Conservation (phyloP, 2,888 invertebrate genomes). For the Caenorhabditis becei region DNA sequence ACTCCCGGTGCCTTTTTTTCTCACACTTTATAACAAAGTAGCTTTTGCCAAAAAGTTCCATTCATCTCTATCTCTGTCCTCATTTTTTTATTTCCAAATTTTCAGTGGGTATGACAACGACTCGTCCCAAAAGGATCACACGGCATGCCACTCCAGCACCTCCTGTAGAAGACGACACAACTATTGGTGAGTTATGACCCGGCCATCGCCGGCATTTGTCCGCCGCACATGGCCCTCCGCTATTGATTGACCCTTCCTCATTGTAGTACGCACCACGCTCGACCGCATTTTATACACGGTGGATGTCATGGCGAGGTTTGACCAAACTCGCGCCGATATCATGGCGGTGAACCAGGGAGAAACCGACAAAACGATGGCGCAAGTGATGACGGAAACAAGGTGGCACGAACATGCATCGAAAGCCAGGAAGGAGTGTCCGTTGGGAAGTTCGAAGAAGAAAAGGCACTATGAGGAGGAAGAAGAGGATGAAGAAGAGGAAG, state of each 20-base stretch:
- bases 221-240: not conserved
- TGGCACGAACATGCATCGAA: conserved; percentile 52
- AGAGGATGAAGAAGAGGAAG: conserved; percentile 22
- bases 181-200: conserved; percentile 28
- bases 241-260: conserved; percentile 34
- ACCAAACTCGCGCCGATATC: conserved; percentile 31
- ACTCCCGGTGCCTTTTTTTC: not conserved
- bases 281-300: conserved; percentile 39
- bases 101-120: conserved; percentile 36
- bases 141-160: conserved; percentile 37
- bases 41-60: no score
- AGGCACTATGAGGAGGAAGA: conserved; percentile 20
- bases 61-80: no score
- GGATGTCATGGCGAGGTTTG: conserved; percentile 35
- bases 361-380: conserved; percentile 34
- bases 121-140: conserved; percentile 37
- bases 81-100: no score
- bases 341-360: conserved; percentile 29
- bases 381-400: conserved; percentile 34
- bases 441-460: conserved; percentile 40
- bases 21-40: not conserved
- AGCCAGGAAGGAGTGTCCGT: conserved; percentile 46
- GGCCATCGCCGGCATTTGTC: not conserved
- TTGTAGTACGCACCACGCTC: conserved; percentile 42
- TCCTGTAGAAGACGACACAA: conserved; percentile 38